A percentile compares a stretch with the other conserved stretches of the same genome.
These are phyloP conservation scores for Morpho deidamia DNA, from an alignment of 2,888 invertebrate genomes.

Conservation along the genomic window DNA sequence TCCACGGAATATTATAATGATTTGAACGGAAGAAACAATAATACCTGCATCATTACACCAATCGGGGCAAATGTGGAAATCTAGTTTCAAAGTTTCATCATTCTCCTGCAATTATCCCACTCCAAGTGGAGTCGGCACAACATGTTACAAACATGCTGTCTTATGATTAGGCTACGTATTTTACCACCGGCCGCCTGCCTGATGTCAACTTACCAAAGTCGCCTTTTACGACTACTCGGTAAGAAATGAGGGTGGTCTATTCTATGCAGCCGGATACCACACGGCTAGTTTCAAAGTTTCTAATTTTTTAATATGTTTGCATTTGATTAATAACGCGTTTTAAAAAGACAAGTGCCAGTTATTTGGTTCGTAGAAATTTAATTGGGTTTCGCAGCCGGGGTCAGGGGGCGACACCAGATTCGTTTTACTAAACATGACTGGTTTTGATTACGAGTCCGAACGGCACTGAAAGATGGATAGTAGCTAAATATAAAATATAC, in stretches of 20 bases:
- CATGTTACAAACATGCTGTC: too few species aligned
- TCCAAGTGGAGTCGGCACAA: too few species aligned
- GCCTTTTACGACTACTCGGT: too few species aligned
- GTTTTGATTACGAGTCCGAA: constrained; percentile 35
- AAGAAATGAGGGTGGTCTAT: too few species aligned
- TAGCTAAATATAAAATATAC: background rate
- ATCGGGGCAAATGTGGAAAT: background rate
- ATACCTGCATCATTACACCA: background rate
- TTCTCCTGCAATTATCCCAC: too few species aligned
- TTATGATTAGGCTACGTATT: too few species aligned
- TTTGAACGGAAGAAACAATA: too few species aligned
- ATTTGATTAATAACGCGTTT: constrained; percentile 9
- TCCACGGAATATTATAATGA: too few species aligned
- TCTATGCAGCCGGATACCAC: too few species aligned
- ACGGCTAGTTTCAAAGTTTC: background rate
- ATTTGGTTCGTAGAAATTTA: constrained; percentile 57
- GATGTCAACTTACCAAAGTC: too few species aligned
- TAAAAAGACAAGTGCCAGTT: constrained; percentile 13
- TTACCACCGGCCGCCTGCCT: too few species aligned
- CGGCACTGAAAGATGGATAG: background rate
- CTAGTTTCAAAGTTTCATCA: background rate
- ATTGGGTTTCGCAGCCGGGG: constrained; percentile 52
- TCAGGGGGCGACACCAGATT: constrained; percentile 48
- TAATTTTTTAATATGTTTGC: background rate
- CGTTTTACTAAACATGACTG: constrained; percentile 40